Evolutionary conservation across 2,113 vertebrate genomes (phyloP), one percentile per base, ranked within the genome.

Genomic region (Amblyornis subalaris): DNA sequence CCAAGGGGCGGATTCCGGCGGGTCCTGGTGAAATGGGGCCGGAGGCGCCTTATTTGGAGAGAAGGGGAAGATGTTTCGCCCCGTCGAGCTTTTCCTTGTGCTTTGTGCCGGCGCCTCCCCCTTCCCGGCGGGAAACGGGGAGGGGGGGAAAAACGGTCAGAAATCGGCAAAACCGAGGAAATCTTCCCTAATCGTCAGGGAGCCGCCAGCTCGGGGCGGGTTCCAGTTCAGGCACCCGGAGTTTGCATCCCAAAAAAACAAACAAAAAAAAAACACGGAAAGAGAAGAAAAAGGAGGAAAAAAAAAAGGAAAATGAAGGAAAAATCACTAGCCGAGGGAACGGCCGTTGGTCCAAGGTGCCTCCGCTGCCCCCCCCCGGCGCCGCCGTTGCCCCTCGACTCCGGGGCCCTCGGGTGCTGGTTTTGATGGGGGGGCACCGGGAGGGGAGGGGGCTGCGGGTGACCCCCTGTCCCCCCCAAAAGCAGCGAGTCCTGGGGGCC

Each of bases 41-140:
- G 85, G 85, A 93, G 95, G 90, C 92, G 84, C 96, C 78, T 75
- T 80, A 94, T 88, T 94, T 84, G 88, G 97, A 97, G 92, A 96
- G 95, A 92, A 91, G 86, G 93, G 97, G 95, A 96, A 97, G 96
- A 95, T 94, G 36, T 44, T 48, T 74, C 35, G 6, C 57, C 91
- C 97, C 93, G 79, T 94, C 88, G 89, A 90, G 95, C 78, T 89
- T 92, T 89, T 93, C 95, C 96, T 98, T 98, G 97, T 98, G 98
- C 98, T 98, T 97, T 96, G 94, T 93, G 97, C 94, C 93, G 61
- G 90, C 88, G 69, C 95, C 96, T 95, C 90, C 96, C 93, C 65
- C 95, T 95, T 94, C 88, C 90, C 36, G 22, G 71, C 53, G 77
- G 65, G 75, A 53, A 35, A 73, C 38, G 31, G 33, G 31, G 38